A percentile compares a stretch with the other conserved stretches of the same genome.
Conservation (phyloP, 2,888 invertebrate genomes). For the Dicyrtomina minuta region DNA sequence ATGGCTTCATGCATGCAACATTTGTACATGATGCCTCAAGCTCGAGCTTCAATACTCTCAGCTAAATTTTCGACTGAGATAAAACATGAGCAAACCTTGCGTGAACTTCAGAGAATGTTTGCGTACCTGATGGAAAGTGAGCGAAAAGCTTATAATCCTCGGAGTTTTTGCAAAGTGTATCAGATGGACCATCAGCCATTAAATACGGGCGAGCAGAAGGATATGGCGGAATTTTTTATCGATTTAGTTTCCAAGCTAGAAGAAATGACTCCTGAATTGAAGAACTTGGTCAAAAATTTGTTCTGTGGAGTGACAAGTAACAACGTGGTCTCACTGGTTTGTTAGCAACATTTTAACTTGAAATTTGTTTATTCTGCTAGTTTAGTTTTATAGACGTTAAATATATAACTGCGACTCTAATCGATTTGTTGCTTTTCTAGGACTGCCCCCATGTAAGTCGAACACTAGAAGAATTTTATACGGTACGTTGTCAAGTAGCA, state of each 20-base stretch:
- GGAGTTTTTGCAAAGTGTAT: conserved; percentile 92
- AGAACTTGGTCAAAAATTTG: conserved; percentile 81
- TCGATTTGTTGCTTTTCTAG: conserved; percentile 57
- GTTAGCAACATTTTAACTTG: conserved; percentile 55
- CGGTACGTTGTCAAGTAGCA: conserved; percentile 92
- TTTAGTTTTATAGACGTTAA: background rate
- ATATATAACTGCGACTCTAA: background rate
- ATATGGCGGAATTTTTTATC: conserved; percentile 97
- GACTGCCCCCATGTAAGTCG: conserved; percentile 94
- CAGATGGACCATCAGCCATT: conserved; percentile 96
- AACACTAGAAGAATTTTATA: conserved; percentile 93
- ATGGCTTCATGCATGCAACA: conserved; percentile 98
- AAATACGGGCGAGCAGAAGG: conserved; percentile 95
- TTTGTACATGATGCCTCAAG: conserved; percentile 95
- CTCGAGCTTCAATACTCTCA: conserved; percentile 76
- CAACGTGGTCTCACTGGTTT: conserved; percentile 87
- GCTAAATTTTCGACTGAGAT: conserved; percentile 70
- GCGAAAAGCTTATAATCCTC: conserved; percentile 90
- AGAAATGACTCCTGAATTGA: conserved; percentile 83
- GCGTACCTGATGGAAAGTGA: conserved; percentile 92
- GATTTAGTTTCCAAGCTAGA: conserved; percentile 93
- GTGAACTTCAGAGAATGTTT: conserved; percentile 92
- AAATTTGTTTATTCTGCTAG: background rate
- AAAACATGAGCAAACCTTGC: conserved; percentile 78
- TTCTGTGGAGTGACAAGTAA: conserved; percentile 94